These are phyloP conservation scores for Corydoras maculifer DNA, from an alignment of 2,113 vertebrate species.

Conservation along the genomic window DNA sequence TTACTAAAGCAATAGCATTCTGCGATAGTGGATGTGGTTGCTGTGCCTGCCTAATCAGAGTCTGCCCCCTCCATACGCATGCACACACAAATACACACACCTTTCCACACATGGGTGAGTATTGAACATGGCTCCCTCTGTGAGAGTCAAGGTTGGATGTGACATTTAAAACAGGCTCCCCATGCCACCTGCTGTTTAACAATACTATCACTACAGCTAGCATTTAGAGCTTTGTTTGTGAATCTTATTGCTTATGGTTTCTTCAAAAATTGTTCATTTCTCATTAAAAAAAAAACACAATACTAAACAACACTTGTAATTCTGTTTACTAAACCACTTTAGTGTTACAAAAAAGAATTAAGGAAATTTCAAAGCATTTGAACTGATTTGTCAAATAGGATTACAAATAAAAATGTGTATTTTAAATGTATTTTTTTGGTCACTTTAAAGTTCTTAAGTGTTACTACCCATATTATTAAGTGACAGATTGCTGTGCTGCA, in stretches of 20 bases:
- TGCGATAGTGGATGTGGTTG: constrained; percentile 18
- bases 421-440: no score
- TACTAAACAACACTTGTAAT: no score
- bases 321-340: no score
- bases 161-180: constrained; percentile 44
- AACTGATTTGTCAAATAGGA: no score
- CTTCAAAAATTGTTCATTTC: no score
- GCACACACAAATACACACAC: constrained; percentile 10
- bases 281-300: no score
- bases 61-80: constrained; percentile 8
- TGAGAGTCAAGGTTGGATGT: constrained; percentile 36
- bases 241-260: background rate
- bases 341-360: no score
- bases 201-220: constrained; percentile 26
- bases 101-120: constrained; percentile 17
- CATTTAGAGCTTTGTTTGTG: constrained; percentile 10
- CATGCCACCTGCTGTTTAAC: constrained; percentile 42
- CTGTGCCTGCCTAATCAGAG: constrained; percentile 38
- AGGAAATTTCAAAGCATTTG: no score
- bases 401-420: no score
- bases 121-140: constrained; percentile 31
- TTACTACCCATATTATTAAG: no score
- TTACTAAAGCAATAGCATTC: constrained; percentile 29
- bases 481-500: no score
- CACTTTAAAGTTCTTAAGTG: no score